phyloP scores from a whole-genome alignment of 1,140 invertebrate genomes.

The Scaptomyza pallida region DNA sequence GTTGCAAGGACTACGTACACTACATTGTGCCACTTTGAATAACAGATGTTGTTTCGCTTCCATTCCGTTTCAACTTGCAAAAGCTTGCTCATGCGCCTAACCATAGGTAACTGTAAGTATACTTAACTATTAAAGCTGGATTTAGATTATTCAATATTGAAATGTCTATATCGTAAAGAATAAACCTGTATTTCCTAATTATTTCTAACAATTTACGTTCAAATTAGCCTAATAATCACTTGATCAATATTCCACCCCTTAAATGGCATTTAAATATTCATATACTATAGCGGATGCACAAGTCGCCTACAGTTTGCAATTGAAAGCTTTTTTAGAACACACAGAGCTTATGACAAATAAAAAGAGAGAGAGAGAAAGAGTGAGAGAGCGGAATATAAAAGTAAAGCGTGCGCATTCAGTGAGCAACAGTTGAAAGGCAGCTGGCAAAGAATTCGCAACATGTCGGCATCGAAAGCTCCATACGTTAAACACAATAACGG shows the following conservation, averaged over 20 bases:
- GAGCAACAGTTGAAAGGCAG: conserved; percentile 46
- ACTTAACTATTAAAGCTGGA: neutral
- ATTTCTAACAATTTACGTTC: neutral
- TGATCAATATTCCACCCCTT: neutral
- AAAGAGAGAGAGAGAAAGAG: neutral
- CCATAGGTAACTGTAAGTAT: neutral
- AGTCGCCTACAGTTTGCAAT: neutral
- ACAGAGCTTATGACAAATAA: conserved; percentile 36
- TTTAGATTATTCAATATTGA: neutral
- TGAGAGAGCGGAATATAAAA: conserved; percentile 11
- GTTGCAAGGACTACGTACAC: conserved; percentile 64
- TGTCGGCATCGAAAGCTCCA: conserved; percentile 67
- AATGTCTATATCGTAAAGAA: too few relatives aligned
- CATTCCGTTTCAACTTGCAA: conserved; percentile 38
- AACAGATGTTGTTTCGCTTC: conserved; percentile 74
- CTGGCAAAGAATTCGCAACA: conserved; percentile 34
- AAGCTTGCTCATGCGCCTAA: conserved; percentile 10
- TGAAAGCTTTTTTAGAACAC: conserved; percentile 27
- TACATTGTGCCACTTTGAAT: conserved; percentile 76
- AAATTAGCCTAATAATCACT: neutral
- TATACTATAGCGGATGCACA: neutral
- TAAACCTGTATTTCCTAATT: neutral
- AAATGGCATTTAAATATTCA: neutral
- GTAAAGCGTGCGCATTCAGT: conserved; percentile 4
- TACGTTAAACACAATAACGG: conserved; percentile 87